Evolutionary conservation across 2,888 invertebrate species (phyloP).

Genomic region (Ichneumoninae sp.): DNA sequence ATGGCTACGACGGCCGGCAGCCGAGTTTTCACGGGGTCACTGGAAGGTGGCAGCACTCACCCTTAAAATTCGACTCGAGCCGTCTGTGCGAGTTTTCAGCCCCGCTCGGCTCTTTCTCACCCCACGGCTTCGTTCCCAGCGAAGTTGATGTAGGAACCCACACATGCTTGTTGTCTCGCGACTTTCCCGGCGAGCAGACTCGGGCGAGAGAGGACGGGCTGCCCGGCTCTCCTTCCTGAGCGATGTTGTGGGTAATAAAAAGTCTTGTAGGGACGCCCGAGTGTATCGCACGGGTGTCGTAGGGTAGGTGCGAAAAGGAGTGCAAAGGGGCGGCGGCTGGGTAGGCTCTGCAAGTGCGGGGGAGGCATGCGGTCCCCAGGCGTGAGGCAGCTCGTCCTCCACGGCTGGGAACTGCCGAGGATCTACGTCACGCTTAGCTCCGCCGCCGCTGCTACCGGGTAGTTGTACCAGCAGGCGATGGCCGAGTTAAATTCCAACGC

Average conservation of each 20-base stretch:
- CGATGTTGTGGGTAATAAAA: slow-evolving; percentile 4
- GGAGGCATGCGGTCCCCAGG: slow-evolving; percentile 63
- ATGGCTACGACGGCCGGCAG: slow-evolving; percentile 61
- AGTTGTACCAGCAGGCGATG: background rate
- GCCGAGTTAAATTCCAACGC: slow-evolving; percentile 11
- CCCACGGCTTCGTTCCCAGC: slow-evolving; percentile 25
- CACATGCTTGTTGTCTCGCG: background rate
- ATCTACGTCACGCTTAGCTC: slow-evolving; percentile 53
- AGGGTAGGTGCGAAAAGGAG: slow-evolving; percentile 52
- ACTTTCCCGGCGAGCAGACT: background rate
- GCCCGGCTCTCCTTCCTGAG: background rate
- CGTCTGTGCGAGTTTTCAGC: slow-evolving; percentile 72
- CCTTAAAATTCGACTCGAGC: slow-evolving; percentile 78
- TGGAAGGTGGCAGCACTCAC: slow-evolving; percentile 80
- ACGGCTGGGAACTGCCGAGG: slow-evolving; percentile 24
- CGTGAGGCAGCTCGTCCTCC: slow-evolving; percentile 53
- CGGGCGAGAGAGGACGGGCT: slow-evolving; percentile 6
- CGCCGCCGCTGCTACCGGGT: background rate
- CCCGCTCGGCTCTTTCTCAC: slow-evolving; percentile 21
- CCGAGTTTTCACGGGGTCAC: slow-evolving; percentile 77
- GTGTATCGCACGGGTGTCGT: slow-evolving; percentile 11
- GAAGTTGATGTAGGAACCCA: background rate
- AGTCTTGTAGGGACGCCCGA: slow-evolving; percentile 11
- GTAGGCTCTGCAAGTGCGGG: slow-evolving; percentile 50
- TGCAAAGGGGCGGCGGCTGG: slow-evolving; percentile 46